Evolutionary conservation across 2,888 invertebrate genomes (phyloP), one percentile per base, ranked within the genome.

Genomic region (Drosophila siamana): DNA sequence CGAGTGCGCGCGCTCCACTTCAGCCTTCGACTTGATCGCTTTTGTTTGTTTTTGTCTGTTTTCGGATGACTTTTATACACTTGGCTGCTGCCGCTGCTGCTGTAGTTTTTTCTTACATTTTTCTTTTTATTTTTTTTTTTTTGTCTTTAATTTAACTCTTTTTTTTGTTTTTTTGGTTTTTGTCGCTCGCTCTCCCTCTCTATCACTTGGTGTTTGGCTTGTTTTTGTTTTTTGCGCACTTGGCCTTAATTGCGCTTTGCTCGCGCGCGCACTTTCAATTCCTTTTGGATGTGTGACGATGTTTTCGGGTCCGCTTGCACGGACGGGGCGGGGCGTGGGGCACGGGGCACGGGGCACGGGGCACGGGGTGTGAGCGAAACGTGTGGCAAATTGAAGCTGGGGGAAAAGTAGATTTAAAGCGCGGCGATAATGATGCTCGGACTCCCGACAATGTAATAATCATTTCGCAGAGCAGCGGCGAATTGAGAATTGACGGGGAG

Each of bases 201-300:
- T 28, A 8, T 28, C 28, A 5, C 28, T 28, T 6, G 24, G 13
- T 2, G 13, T 15, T 15, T 38, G 13, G 13, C 36, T 44, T 44
- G 9, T 55, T 47, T 61, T 61, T 69, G 9, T 55, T 47, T 61
- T 61, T 69, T 75, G 73, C 82, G 86, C 83, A 83, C 88, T 83
- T 83, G 83, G 88, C 83, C 83, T 83, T 83, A 83, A 83, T 88
- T 88, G 88, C 85, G 82, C 70, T 69, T 78, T 79, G 70, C 69
- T 69, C 69, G 81, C 81, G 74, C 74, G 79, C 86, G 75, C 79
- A 88, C 87, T 88, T 89, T 88, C 89, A 88, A 89, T 89, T 87
- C 89, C 89, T 88, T 88, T 80, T 64, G 73, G 77, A 59, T 9
- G 28, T 28, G n/a, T 9, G 59, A 63, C 43, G 66, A 56, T 44